These are phyloP conservation scores for Azemiops feae DNA, from an alignment of 2,113 vertebrate genomes.

Conservation along the genomic window DNA sequence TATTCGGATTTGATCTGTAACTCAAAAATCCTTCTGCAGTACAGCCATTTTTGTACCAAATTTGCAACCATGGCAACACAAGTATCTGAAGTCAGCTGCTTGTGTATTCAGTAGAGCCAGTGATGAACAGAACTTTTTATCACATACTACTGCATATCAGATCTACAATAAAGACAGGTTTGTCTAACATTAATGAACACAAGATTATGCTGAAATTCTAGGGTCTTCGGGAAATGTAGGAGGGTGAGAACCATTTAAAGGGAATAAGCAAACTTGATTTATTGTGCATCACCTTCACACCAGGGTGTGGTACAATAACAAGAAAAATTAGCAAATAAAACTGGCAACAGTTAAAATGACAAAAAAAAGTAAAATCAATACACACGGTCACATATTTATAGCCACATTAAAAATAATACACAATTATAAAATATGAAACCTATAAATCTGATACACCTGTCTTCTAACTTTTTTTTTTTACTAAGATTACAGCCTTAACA, in stretches of 20 bases:
- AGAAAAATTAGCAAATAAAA: neutral
- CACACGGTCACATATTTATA: neutral
- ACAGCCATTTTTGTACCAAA: neutral
- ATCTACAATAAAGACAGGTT: neutral
- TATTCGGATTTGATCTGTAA: neutral
- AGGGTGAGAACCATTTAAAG: neutral
- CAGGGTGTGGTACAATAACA: neutral
- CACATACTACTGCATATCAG: neutral
- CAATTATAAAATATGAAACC: neutral
- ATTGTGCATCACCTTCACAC: neutral
- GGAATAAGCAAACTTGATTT: neutral
- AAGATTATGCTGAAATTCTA: neutral
- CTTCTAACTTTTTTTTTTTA: neutral
- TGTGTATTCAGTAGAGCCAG: neutral
- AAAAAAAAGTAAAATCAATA: neutral
- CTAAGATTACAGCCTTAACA: neutral
- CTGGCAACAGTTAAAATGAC: neutral
- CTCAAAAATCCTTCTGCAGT: neutral
- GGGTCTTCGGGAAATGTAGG: neutral
- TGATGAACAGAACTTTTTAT: neutral
- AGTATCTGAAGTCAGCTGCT: neutral
- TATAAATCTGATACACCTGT: neutral
- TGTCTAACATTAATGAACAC: neutral
- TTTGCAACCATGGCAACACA: neutral
- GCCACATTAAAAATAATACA: neutral